Base-by-base conservation (phyloP, 2,797 vertebrate species). In the Gallinago stenura region DNA sequence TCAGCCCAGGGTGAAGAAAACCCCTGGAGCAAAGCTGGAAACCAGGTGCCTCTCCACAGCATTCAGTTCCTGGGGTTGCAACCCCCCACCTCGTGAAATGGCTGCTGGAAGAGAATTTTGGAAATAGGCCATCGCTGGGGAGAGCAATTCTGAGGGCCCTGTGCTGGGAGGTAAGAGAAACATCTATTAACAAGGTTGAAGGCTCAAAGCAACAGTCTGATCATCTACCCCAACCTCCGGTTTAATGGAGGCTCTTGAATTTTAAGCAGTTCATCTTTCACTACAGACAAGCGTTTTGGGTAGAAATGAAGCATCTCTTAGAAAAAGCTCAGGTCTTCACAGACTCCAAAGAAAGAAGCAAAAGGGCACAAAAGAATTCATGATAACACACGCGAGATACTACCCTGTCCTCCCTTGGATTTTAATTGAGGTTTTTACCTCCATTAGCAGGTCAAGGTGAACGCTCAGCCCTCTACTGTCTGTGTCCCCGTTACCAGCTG, bases 1-100 rank as follows among this genome's bases (percentile, higher is more conserved):
- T 48, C 24, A 58, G 71, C 18, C 35, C 37, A 28, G 20, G 61
- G 26, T 33, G 35, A 50, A 21, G 76, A 33, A 72, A 17, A 65
- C 35, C n/a, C 3, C 0, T 10, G 2, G 46, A 91, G 54, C 33
- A 37, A 39, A 24, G 12, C 69, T 22, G 37, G 39, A 58, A 77
- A 35, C 24, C 18, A 10, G 9, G 14, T 1, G 0, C 12, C 22
- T n/a, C 28, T 41, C 24, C 65, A 15, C 46, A 1, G n/a, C 0
- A 0, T 30, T 72, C 0, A 0, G 41, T 26, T 66, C 50, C 46
- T 8, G n/a, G 11, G 30, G 2, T 2, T n/a, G 17, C 69, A 89
- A 60, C 22, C 46, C 31, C 18, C 14, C 21, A 8, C n/a, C 48
- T 39, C 15, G 15, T 16, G 58, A 72, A 28, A 64, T 1, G 28